phyloP scores from a whole-genome alignment of 2,113 vertebrate species.

The Cnemophilus loriae region DNA sequence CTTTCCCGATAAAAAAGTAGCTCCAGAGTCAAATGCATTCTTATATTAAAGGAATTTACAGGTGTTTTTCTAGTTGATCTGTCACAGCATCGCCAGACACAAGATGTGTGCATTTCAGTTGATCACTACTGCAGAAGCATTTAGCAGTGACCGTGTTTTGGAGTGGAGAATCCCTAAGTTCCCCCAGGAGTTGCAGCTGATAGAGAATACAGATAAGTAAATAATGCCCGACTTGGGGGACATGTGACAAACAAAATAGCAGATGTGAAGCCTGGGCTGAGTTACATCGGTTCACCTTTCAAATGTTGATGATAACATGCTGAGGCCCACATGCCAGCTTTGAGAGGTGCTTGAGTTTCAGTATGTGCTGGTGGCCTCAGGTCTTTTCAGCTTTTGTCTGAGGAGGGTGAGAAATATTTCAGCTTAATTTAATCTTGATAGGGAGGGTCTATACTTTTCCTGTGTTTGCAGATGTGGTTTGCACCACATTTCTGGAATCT shows the following conservation, averaged over 20 bases:
- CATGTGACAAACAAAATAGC: not conserved
- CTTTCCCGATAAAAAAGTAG: not conserved
- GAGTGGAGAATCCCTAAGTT: not conserved
- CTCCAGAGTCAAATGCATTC: not conserved
- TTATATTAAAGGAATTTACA: not conserved
- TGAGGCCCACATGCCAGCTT: not conserved
- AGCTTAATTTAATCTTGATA: not conserved
- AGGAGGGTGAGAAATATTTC: not conserved
- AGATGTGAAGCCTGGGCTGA: not conserved
- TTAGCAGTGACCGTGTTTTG: not conserved
- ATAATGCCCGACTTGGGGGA: not conserved
- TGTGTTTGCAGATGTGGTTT: not conserved
- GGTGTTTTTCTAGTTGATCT: not conserved
- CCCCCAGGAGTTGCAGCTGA: not conserved
- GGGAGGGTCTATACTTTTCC: not conserved
- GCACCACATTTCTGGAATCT: not conserved
- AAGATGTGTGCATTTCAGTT: not conserved
- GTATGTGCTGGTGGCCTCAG: not conserved
- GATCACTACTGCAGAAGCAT: not conserved
- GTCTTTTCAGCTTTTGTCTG: not conserved
- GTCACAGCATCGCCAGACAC: not conserved
- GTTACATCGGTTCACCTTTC: not conserved
- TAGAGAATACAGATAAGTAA: not conserved
- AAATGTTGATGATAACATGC: not conserved
- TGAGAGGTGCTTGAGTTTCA: not conserved